A percentile compares a stretch with the other conserved stretches of the same genome.
Evolutionary conservation across 1,140 invertebrate genomes (phyloP).

Genomic region (Planococcus citri): DNA sequence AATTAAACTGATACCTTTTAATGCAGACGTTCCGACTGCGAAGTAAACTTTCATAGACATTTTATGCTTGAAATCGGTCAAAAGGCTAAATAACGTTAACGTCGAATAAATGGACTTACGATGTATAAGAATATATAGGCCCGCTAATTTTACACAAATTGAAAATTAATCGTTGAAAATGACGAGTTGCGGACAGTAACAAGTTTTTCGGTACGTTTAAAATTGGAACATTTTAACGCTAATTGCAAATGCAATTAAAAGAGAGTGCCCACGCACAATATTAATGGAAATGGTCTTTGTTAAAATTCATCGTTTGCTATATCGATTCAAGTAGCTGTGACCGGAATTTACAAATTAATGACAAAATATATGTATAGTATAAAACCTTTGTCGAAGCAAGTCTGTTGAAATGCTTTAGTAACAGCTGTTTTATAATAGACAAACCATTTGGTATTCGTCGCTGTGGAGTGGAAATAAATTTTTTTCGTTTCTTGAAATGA

Average conservation of each 20-base stretch:
- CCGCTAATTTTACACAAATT: too few species aligned
- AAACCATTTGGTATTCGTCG: background rate
- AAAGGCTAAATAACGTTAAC: too few species aligned
- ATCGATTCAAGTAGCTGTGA: background rate
- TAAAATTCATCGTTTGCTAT: background rate
- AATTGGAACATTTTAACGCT: background rate
- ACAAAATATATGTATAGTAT: background rate
- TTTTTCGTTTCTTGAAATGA: background rate
- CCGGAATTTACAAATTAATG: background rate
- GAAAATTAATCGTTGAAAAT: too few species aligned
- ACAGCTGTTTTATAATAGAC: background rate
- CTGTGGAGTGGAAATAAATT: background rate
- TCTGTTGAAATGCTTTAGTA: background rate
- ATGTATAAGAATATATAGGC: too few species aligned
- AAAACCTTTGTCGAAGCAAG: background rate
- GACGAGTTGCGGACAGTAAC: too few species aligned
- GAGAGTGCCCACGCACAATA: background rate
- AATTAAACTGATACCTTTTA: too few species aligned
- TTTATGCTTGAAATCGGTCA: too few species aligned
- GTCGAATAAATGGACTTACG: too few species aligned
- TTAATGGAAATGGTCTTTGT: background rate
- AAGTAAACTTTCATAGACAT: too few species aligned
- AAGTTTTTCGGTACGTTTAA: background rate
- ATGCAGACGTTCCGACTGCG: too few species aligned
- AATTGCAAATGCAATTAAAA: background rate